Evolutionary conservation across 1,140 invertebrate genomes (phyloP).

Genomic region (Euschistus heros): DNA sequence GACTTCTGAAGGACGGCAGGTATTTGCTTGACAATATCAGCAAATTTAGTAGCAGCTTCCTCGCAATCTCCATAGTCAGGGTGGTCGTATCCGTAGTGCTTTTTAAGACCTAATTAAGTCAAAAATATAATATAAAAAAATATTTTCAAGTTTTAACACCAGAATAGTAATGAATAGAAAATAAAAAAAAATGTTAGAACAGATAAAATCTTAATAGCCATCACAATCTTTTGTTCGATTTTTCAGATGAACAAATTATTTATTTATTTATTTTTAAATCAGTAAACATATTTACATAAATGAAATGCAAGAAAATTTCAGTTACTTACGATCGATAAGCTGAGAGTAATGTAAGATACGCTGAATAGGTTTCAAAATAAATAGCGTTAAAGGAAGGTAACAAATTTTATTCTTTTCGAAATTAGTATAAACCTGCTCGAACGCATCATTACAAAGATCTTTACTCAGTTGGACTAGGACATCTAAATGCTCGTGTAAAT

Average conservation of each 20-base stretch:
- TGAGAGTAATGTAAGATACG: conserved; percentile 75
- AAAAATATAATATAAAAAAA: not conserved
- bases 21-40: conserved; percentile 45
- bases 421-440: conserved; percentile 69
- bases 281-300: too few species aligned
- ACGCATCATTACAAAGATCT: conserved; percentile 57
- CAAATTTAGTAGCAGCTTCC: conserved; percentile 53
- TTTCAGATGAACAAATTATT: too few species aligned
- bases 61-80: conserved; percentile 63
- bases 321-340: conserved; percentile 64
- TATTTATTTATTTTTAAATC: too few species aligned
- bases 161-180: not conserved
- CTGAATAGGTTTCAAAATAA: conserved; percentile 82
- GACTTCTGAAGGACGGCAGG: conserved; percentile 42
- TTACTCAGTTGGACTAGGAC: conserved; percentile 65
- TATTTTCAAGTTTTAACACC: not conserved
- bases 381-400: conserved; percentile 74
- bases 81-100: conserved; percentile 64
- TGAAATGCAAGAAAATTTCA: too few species aligned
- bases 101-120: conserved; percentile 47
- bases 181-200: not conserved
- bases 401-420: conserved; percentile 79
- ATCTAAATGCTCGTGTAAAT: conserved; percentile 62
- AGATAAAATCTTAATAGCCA: not conserved
- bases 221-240: too few species aligned